Conservation (phyloP, 2,113 vertebrate genomes). For the Brachypteracias leptosomus region DNA sequence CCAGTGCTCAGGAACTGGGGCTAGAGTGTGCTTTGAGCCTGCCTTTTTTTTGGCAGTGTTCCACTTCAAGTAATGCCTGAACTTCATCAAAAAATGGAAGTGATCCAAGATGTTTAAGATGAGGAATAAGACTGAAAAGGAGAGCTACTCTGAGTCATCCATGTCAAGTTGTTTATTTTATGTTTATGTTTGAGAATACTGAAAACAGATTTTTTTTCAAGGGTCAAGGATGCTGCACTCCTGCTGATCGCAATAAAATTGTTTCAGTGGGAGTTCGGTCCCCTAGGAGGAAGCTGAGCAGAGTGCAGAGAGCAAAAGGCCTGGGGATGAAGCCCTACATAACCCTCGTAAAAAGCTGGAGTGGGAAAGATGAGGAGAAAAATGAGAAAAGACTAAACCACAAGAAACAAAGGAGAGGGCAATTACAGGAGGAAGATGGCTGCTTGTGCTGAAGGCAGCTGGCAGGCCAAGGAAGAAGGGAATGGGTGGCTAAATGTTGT, state of each 20-base stretch:
- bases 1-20: not conserved
- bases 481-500: slow-evolving; percentile 6
- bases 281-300: not conserved
- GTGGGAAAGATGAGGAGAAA: not conserved
- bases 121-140: not conserved
- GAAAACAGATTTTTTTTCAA: not conserved
- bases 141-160: slow-evolving; percentile 19
- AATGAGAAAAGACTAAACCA: not conserved
- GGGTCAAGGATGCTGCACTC: not conserved
- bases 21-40: not conserved
- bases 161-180: not conserved
- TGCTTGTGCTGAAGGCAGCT: not conserved
- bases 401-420: not conserved
- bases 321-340: not conserved
- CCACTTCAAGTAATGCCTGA: not conserved
- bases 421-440: not conserved
- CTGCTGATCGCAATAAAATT: not conserved
- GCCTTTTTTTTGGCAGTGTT: not conserved
- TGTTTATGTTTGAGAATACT: not conserved
- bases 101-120: not conserved
- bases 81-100: slow-evolving; percentile 7
- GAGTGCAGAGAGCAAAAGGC: not conserved
- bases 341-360: not conserved
- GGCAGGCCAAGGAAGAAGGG: not conserved
- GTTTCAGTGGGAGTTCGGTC: not conserved